A percentile compares a stretch with the other conserved stretches of the same genome.
Conservation (phyloP, 2,888 invertebrate genomes). For the Teleogryllus oceanicus region DNA sequence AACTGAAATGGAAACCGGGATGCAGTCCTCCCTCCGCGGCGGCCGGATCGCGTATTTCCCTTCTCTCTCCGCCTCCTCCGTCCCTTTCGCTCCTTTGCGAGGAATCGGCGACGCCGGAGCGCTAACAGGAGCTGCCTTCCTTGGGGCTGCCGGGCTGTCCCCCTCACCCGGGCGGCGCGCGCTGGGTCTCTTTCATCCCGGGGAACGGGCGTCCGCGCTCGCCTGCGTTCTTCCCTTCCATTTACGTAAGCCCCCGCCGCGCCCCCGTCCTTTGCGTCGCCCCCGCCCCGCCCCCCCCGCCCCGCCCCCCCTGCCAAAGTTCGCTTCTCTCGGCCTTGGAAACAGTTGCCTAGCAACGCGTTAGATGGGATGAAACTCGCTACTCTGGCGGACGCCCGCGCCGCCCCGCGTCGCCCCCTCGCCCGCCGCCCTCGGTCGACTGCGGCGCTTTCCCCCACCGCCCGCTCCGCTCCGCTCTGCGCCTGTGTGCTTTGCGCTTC, state of each 20-base stretch:
- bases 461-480: neutral
- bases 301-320: neutral
- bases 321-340: conserved; percentile 5
- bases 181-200: neutral
- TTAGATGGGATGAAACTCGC: conserved; percentile 6
- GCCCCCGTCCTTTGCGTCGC: neutral
- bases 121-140: too few species aligned
- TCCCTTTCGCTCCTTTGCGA: too few species aligned
- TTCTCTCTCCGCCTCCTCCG: too few species aligned
- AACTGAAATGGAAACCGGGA: neutral
- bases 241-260: neutral
- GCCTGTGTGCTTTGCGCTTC: neutral
- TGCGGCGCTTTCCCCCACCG: neutral
- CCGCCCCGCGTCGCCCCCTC: neutral
- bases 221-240: neutral
- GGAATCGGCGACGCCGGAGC: too few species aligned
- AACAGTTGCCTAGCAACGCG: conserved; percentile 18
- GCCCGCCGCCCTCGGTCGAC: neutral
- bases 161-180: neutral
- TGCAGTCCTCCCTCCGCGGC: neutral
- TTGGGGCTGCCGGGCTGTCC: too few species aligned
- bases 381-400: neutral
- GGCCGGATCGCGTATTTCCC: too few species aligned
- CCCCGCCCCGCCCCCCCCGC: neutral
- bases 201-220: neutral